Base-by-base conservation (phyloP, 2,888 invertebrate species). In the Polylopha cassiicola region DNA sequence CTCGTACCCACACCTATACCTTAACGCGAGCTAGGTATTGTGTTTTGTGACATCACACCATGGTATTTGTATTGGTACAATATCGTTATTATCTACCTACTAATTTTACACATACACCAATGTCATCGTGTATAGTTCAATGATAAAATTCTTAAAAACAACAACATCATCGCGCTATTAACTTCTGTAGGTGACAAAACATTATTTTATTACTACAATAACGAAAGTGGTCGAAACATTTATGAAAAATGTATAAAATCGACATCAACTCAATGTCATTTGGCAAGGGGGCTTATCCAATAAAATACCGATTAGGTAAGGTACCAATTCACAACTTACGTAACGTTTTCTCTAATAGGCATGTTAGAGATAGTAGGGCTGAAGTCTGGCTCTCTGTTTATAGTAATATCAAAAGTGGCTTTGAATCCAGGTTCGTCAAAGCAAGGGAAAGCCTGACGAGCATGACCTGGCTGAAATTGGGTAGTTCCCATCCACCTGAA, bases 401-500 rank as follows among this genome's bases (percentile, higher is more conserved):
- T 88, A 34, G 87, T 89, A 13, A 96, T 87, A 4, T 87, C 87
- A 49, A 95, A 95, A 3, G 78, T 88, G 0, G 95, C 92, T 65
- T 95, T 95, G 61, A 92, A 92, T 8, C 87, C 86, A 1, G 95
- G 95, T 51, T 95, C 95, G 58, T 96, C 96, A 59, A 94, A 94
- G 66, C 95, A 95, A 3, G 95, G 95, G 64, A 95, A 95, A 0
- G 93, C 95, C 57, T 90, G 87, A 22, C 94, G 87, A 0, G 94
- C 94, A 56, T 92, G 90, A 0, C 90, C 91, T 0, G 93, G 90
- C 46, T 95, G 92, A 61, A 95, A 94, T 58, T 95, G 94, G 0
- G 94, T 95, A 3, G 91, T 89, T 1, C 88, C 91, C 71, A 94
- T 86, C 90, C 90, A 91, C 64, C 94, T 94, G 53, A 16, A 63